Conservation (phyloP, 2,888 invertebrate genomes). For the Lottia scabra region DNA sequence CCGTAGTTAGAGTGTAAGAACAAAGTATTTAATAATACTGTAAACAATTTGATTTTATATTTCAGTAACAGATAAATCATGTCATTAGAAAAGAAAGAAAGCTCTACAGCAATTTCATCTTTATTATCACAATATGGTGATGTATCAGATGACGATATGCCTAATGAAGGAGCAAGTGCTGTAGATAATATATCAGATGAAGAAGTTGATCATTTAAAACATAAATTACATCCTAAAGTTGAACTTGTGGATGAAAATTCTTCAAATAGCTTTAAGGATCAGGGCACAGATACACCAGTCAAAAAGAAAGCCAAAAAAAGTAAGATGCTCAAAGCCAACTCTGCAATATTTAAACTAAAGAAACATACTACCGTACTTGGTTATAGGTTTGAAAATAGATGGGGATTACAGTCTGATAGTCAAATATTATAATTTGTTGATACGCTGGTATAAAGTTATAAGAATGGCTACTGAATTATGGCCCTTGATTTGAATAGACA, state of each 20-base stretch:
- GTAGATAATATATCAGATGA: constrained; percentile 58
- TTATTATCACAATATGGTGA: constrained; percentile 39
- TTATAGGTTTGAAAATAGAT: too few relatives aligned
- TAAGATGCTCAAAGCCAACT: too few relatives aligned
- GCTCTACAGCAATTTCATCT: constrained; percentile 49
- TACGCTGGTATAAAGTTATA: background rate
- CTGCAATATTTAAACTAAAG: too few relatives aligned
- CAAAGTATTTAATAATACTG: too few relatives aligned
- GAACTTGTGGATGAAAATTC: constrained; percentile 7
- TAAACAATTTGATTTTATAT: too few relatives aligned
- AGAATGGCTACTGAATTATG: too few relatives aligned
- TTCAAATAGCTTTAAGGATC: background rate
- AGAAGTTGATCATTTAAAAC: constrained; percentile 34
- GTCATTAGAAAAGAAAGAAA: constrained; percentile 49
- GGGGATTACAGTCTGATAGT: too few relatives aligned
- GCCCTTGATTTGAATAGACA: too few relatives aligned
- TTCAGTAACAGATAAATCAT: background rate
- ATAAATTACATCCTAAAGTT: constrained; percentile 5
- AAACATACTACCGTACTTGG: too few relatives aligned
- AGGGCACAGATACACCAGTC: constrained; percentile 17
- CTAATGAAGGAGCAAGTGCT: constrained; percentile 25
- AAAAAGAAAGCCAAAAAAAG: constrained; percentile 25
- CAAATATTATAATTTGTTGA: too few relatives aligned
- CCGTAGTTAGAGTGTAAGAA: too few relatives aligned
- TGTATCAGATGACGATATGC: constrained; percentile 36